Evolutionary conservation across 1,140 invertebrate genomes (phyloP), one percentile per base, ranked within the genome.

Genomic region (Trichonephila clavipes): DNA sequence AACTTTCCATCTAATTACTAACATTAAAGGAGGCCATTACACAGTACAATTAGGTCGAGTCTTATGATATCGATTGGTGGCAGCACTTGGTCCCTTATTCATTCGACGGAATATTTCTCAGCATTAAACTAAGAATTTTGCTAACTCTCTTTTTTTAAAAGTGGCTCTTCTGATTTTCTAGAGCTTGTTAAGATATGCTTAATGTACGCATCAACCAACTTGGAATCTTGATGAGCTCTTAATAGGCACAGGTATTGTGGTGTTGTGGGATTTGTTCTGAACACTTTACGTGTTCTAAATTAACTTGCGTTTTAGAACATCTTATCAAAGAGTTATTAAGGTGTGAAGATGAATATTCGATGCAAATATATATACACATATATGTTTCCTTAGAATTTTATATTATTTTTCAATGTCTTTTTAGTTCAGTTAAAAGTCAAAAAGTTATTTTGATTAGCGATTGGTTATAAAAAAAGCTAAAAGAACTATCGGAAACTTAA

Each of bases 21-120:
- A 51, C 81, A 83, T 83, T 83, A 83, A 83, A 83, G 81, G 18
- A 83, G 44, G 51, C 81, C 81, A 83, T 83, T 83, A 83, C 40
- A 40, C 3, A 8, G 18, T 83, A 83, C 40, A 83, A 83, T 83
- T 83, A 58, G 81, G 40, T 83, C 81, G 81, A 83, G 44, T 51
- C 81, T 58, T 83, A 24, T 77, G 24, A 77, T 58, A 83, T 51
- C 44, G 19, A 83, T 83, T 51, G 19, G 7, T 58, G 24, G 40
- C 40, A 34, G 12, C 69, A 72, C 69, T 72, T 5, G n/a, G 10
- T 24, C 14, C 69, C 69, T 34, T 72, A 72, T 72, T 72, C 24
- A 72, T 24, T n/a, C 24, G 14, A 72, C 10, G 24, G 24, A 72
- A 72, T 28, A 28, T 28, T 62, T 62, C 10, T 24, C 69, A 18